Base-by-base conservation (phyloP, 1,140 invertebrate genomes). In the Drosophila triauraria region DNA sequence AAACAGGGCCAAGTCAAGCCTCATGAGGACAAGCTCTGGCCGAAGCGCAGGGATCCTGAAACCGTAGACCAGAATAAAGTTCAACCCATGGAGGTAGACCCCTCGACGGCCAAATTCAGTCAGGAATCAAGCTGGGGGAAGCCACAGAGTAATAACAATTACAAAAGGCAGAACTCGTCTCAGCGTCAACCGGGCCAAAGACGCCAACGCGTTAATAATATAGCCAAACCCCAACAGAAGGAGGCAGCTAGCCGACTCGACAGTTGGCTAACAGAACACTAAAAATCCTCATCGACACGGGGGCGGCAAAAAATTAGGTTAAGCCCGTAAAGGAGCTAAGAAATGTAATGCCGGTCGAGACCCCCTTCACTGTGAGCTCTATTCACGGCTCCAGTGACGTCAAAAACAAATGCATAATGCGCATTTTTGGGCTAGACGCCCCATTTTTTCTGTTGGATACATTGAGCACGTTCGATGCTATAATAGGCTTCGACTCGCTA, bases 231-330 rank as follows among this genome's bases (percentile, higher is more conserved):
- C 48, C 53, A 42, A 25, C 38, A 58, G 23, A 17, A 47, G 12
- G 58, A 20, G 12, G 15, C 40, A 61, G 32, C 15, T 43, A 20
- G 32, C 30, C 30, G 50, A 53, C 50, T 35, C 46, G 67, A 38
- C 58, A 43, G 46, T 76, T 71, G 60, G 67, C 59, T 53, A 54
- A 54, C 27, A 76, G 23, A 63, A 62, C 43, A 42, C 3, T 72
- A 56, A 77, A 61, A 42, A 71, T 72, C 2, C 27, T 77, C 9
- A 75, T 70, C 42, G 64, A 74, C 35, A 30, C 27, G 5, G 27
- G 27, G 27, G 27, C 27, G 27, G 6, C 30, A 30, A 27, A 27
- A 27, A 27, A 27, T 27, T 27, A 27, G 4, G 25, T 53, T 30
- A 53, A 30, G 6, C 5, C 25, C 25, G 27, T 30, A 7, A 30